Evolutionary conservation across 64 coral and sea anemone species (phyloP), one percentile per base, ranked within the genome.

Genomic region (Catalaphyllia jardinei): DNA sequence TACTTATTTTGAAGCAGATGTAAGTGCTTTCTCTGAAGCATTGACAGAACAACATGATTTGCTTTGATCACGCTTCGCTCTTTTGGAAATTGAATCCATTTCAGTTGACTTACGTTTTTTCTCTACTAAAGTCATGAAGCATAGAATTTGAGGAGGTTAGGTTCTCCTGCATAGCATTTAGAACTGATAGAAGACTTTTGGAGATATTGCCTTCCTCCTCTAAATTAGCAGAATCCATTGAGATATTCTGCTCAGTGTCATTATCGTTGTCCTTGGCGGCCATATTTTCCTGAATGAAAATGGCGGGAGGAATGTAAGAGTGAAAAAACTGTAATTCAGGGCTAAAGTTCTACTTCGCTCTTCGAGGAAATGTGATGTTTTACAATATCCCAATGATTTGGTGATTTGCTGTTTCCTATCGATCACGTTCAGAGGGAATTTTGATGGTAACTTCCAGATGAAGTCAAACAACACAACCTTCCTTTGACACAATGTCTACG

Each of bases 11-110:
- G 87, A 88, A 88, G 74, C 28, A 62, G 87, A 65, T 28, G 31
- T 27, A 77, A 62, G 52, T 77, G 69, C 87, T 88, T 88, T 88
- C 73, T 77, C 72, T 88, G 87, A 88, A 88, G 74, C 87, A 62
- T 74, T 74, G 27, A 16, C 72, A 7, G 31, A 25, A 64, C 38
- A 30, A 78, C 60, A 5, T 76, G 73, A 72, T 76, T 35, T 61
- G 24, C 27, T 60, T 77, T 18, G 55, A 22, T 88, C 76, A 79
- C 76, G 87, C 60, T 88, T 88, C 10, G 29, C 72, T 65, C 87
- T 46, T 46, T 5, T 46, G 39, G 6, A 46, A 38, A 46, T 46
- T 5, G 39, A 5, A 46, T 46, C 39, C 39, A 4, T 46, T 46
- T 46, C 39, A 19, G 49, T 79, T 79, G 75, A 14, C 30, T 51